Base-by-base conservation (phyloP, 92 coral and sea anemone species). In the Siderastrea siderea region DNA sequence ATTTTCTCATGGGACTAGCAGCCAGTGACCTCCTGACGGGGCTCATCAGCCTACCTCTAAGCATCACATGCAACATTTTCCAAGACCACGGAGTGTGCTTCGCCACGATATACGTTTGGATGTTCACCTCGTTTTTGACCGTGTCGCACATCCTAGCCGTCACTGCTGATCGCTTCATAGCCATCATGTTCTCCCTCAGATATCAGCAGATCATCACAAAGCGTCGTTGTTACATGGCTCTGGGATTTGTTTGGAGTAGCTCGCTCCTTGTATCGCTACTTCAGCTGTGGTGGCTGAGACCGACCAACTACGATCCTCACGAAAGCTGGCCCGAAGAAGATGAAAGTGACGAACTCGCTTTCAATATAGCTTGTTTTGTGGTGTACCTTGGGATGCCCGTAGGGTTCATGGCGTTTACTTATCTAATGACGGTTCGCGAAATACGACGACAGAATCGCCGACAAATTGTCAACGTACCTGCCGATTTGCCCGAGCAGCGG, bases 41-140 rank as follows among this genome's bases (percentile, higher is more conserved):
- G 5, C 85, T 91, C 2, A 44, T 81, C 47, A 82, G 90, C 38
- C 58, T 93, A 47, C 96, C 96, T 7, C 61, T 87, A 38, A 63
- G 61, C 68, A 51, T 93, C 6, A 84, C 78, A 14, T 93, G 96
- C 52, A 87, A 88, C 70, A 86, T 79, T 48, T 87, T 84, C 7
- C 69, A 62, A 13, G 86, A 85, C 10, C 70, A 68, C 26, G 90
- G 84, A 61, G 52, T 91, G 16, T 93, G 96, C 62, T 57, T 71
- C 2, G 73, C 94, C 9, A 83, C 87, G 8, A 77, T 74, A 26
- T 88, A 82, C 64, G 62, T 84, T 47, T 78, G 87, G 54, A 80
- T 85, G 75, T 93, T 93, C 79, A 87, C 94, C 11, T 91, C 96
- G 1, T 60, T 93, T 55, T 82, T 93, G 60, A 84, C 94, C 16